Conservation (phyloP, 1,140 invertebrate genomes). For the Brachystomella parvula region DNA sequence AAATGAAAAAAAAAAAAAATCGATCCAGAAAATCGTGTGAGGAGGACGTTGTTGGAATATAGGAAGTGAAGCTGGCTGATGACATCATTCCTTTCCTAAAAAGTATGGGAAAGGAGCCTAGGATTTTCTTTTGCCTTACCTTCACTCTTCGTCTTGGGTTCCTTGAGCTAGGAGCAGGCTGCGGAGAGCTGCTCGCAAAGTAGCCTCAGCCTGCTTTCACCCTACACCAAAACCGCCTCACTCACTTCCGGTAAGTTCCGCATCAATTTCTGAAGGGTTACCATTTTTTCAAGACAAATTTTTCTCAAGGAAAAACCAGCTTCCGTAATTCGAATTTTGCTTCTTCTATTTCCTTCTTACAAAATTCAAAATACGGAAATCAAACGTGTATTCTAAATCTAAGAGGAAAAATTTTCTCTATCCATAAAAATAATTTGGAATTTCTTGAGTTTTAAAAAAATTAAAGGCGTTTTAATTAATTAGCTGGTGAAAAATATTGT, state of each 20-base stretch:
- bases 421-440: no score
- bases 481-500: no score
- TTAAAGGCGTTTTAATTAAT: no score
- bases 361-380: no score
- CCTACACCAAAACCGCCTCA: no score
- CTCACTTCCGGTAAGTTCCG: not conserved
- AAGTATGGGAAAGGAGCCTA: not conserved
- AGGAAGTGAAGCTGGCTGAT: slow-evolving; percentile 25
- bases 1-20: slow-evolving; percentile 24
- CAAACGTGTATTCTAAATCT: no score
- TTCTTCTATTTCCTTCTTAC: no score
- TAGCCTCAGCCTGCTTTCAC: not conserved
- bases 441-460: no score
- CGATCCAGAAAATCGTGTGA: slow-evolving; percentile 32
- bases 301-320: not conserved
- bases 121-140: not conserved
- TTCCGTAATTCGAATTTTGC: no score
- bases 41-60: slow-evolving; percentile 18
- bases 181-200: not conserved
- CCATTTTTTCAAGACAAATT: not conserved
- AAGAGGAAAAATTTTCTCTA: no score
- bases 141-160: slow-evolving; percentile 8
- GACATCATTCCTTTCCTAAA: slow-evolving; percentile 27
- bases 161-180: not conserved
- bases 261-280: not conserved